These are phyloP conservation scores for Metopia argyrocephala DNA, from an alignment of 2,888 invertebrate genomes.

Conservation along the genomic window DNA sequence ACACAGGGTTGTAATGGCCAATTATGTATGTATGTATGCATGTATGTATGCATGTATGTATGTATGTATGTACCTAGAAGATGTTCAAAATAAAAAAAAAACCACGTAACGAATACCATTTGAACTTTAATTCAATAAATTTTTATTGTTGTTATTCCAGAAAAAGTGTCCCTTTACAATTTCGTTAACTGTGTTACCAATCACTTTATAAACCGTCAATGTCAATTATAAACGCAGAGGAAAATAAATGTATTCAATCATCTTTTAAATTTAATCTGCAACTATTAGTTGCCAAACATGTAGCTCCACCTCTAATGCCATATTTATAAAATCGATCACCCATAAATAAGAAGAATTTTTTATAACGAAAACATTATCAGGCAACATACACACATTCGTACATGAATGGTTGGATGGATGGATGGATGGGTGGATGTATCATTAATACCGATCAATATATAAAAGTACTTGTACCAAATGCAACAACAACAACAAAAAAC, in stretches of 20 bases:
- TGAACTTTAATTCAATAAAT: too few relatives aligned
- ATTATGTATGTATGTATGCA: too few relatives aligned
- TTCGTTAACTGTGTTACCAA: background rate
- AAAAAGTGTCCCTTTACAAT: too few relatives aligned
- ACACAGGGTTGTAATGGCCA: too few relatives aligned
- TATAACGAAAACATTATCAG: conserved; percentile 1
- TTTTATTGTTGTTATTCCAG: too few relatives aligned
- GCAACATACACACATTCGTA: background rate
- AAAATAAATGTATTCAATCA: background rate
- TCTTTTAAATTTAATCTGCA: background rate
- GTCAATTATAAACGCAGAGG: background rate
- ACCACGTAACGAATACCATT: too few relatives aligned
- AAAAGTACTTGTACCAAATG: background rate
- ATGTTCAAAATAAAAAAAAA: too few relatives aligned
- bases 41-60: too few relatives aligned
- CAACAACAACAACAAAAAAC: conserved; percentile 1
- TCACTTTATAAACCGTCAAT: background rate
- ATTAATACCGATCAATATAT: background rate
- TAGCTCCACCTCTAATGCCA: conserved; percentile 56
- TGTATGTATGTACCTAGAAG: too few relatives aligned
- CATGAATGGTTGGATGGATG: background rate
- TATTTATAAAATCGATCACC: conserved; percentile 59
- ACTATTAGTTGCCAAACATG: conserved; percentile 4
- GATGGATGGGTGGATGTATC: background rate
- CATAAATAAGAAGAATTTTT: conserved; percentile 41